A percentile compares a stretch with the other conserved stretches of the same genome.
Evolutionary conservation across 2,888 invertebrate species (phyloP).

Genomic region (Empis stercorea): DNA sequence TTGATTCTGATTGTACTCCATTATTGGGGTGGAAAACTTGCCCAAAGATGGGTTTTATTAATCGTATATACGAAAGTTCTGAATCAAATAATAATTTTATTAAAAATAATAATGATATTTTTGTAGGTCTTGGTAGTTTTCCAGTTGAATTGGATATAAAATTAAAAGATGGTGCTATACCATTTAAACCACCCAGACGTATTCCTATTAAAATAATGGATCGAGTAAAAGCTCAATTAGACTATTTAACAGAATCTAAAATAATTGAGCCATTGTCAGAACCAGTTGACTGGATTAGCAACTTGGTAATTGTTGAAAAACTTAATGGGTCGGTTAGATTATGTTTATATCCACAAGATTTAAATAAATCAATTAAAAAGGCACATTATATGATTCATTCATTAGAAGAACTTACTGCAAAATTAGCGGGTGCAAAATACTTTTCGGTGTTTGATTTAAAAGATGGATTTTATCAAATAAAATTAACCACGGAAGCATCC

Average conservation of each 20-base stretch:
- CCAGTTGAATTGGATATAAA: neutral
- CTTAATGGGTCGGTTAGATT: slow-evolving; percentile 15
- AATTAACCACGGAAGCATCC: slow-evolving; percentile 5
- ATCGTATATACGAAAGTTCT: neutral
- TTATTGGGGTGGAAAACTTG: slow-evolving; percentile 1
- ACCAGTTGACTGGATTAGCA: neutral
- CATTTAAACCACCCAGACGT: slow-evolving; percentile 1
- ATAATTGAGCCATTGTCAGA: neutral
- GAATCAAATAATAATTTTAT: slow-evolving; percentile 1
- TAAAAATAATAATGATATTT: slow-evolving; percentile 2
- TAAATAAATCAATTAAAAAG: slow-evolving; percentile 15
- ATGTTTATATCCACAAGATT: slow-evolving; percentile 19
- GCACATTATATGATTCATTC: slow-evolving; percentile 15
- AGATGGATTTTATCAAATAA: slow-evolving; percentile 13
- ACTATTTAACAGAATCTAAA: neutral
- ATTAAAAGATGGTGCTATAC: neutral
- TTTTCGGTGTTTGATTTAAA: slow-evolving; percentile 18
- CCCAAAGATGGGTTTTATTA: slow-evolving; percentile 3
- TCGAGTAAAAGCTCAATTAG: neutral
- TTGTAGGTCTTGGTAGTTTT: slow-evolving; percentile 4
- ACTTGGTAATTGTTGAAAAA: slow-evolving; percentile 9
- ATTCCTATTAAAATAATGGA: neutral
- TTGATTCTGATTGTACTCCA: neutral
- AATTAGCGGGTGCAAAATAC: slow-evolving; percentile 12
- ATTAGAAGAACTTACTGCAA: slow-evolving; percentile 14